Base-by-base conservation (phyloP, 2,888 invertebrate genomes). In the Athetis lepigone region DNA sequence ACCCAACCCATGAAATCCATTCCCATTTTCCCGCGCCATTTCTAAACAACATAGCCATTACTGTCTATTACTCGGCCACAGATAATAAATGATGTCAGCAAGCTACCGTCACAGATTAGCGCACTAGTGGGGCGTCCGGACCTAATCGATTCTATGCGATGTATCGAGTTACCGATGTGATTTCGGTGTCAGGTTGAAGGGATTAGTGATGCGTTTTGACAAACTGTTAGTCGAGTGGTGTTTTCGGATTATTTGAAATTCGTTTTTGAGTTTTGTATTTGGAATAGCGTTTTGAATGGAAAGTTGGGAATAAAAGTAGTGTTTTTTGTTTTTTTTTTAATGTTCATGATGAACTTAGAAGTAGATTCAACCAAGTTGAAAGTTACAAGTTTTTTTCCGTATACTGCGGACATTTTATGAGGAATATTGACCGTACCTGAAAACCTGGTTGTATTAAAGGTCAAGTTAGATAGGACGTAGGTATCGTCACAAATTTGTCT, bases 111-210 rank as follows among this genome's bases (percentile, higher is more conserved):
- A 78, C 59, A 78, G 78, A 75, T 75, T 80, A 78, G 79, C 59
- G 79, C 81, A 81, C 82, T 79, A 67, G 80, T 81, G 77, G 75
- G 82, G 82, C 77, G 75, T 77, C 82, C 79, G 78, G 58, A 69
- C 68, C 79, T 82, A 84, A 85, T 86, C 86, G 85, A 85, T 85
- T 82, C 85, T 67, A 73, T 57, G 70, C 77, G 76, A 71, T 66
- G 70, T 73, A 70, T 83, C 76, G 76, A 67, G 79, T 82, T 84
- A 80, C 84, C 40, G 63, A 66, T 75, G 80, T 80, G 82, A 84
- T 83, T 80, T 80, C 58, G 70, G 77, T 81, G 80, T 81, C 77
- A 56, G 70, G 82, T 64, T 70, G 52, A 56, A 42, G 62, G 75
- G 70, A 70, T 72, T 70, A 58, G 46, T 67, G 42, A 72, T 76